Percentiles rank a stretch among this genome's conserved stretches.
phyloP scores from a whole-genome alignment of 2,888 invertebrate species.

The Itoplectis maculator region DNA sequence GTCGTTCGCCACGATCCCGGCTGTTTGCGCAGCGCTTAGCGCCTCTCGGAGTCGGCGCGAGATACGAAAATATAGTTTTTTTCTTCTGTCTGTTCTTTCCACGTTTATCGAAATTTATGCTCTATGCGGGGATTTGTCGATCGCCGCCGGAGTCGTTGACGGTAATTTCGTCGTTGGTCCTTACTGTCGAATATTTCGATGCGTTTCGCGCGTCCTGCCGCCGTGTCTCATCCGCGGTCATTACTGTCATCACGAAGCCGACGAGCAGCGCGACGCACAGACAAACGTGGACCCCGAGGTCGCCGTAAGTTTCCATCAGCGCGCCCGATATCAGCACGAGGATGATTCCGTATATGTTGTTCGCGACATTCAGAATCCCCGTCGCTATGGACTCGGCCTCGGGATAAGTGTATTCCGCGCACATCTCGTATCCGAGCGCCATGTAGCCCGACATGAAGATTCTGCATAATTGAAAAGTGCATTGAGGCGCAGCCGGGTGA shows the following conservation, averaged over 20 bases:
- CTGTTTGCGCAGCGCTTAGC: too few relatives aligned
- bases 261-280: constrained; percentile 75
- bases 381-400: constrained; percentile 90
- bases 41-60: too few relatives aligned
- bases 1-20: too few relatives aligned
- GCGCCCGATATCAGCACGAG: constrained; percentile 79
- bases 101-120: not conserved
- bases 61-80: too few relatives aligned
- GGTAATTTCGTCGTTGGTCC: constrained; percentile 37
- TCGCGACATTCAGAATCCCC: constrained; percentile 88
- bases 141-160: not conserved
- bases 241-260: constrained; percentile 78
- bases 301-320: constrained; percentile 79
- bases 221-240: constrained; percentile 79
- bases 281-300: constrained; percentile 80
- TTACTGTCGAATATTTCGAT: constrained; percentile 56
- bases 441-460: constrained; percentile 91
- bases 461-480: constrained; percentile 82
- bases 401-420: constrained; percentile 90
- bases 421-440: constrained; percentile 91
- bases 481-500: not conserved
- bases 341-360: constrained; percentile 80
- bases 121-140: not conserved
- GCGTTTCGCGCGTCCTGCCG: constrained; percentile 76
- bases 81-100: too few relatives aligned